Evolutionary conservation across 2,113 vertebrate genomes (phyloP).

Genomic region (Oncorhynchus nerka): DNA sequence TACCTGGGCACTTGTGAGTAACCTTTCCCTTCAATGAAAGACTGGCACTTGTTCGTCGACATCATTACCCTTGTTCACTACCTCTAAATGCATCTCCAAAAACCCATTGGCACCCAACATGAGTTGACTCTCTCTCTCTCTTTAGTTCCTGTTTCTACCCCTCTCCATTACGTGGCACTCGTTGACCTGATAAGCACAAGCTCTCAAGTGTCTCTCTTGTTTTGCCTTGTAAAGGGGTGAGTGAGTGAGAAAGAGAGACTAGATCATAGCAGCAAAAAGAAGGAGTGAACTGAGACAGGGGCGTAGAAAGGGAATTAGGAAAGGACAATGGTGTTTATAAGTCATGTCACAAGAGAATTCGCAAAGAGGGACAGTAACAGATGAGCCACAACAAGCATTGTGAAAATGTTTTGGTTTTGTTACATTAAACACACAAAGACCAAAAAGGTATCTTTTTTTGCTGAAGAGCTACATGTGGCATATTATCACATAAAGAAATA

Average conservation of each 20-base stretch:
- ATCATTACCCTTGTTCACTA: not conserved
- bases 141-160: not conserved
- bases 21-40: not conserved
- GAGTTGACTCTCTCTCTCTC: not conserved
- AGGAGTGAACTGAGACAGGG: not conserved
- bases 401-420: too few relatives aligned
- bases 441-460: too few relatives aligned
- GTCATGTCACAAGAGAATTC: not conserved
- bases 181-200: constrained; percentile 20
- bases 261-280: not conserved
- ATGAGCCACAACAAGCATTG: not conserved
- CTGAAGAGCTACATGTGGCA: too few relatives aligned
- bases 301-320: not conserved
- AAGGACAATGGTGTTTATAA: not conserved
- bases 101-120: not conserved
- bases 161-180: constrained; percentile 10
- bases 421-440: too few relatives aligned
- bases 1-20: not conserved
- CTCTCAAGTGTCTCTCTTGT: not conserved
- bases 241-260: not conserved
- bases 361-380: not conserved
- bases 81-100: not conserved
- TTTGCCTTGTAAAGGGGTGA: not conserved
- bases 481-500: too few relatives aligned
- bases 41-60: not conserved